phyloP scores from a whole-genome alignment of 2,888 invertebrate species.

The Byasa hedistus region DNA sequence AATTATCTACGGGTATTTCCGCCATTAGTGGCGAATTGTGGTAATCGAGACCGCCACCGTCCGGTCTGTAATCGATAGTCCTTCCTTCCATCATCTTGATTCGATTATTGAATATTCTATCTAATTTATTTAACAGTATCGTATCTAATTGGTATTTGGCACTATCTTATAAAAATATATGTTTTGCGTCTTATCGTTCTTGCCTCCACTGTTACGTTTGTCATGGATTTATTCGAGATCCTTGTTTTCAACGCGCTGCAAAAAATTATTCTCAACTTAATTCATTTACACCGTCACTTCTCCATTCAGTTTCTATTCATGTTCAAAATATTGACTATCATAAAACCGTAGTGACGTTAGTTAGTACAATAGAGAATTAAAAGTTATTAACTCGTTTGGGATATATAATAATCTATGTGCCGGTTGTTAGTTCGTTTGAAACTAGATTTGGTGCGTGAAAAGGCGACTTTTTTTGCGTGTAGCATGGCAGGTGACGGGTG shows the following conservation, averaged over 20 bases:
- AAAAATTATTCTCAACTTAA: constrained; percentile 40
- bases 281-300: not conserved
- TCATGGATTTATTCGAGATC: constrained; percentile 78
- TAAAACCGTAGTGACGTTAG: constrained; percentile 8
- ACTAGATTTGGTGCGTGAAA: constrained; percentile 66
- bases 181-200: constrained; percentile 52
- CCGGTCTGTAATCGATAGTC: constrained; percentile 77
- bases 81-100: constrained; percentile 78
- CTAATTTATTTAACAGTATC: constrained; percentile 65
- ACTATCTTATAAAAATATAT: constrained; percentile 75
- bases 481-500: constrained; percentile 72
- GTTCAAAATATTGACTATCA: constrained; percentile 14
- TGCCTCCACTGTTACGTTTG: constrained; percentile 45
- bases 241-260: constrained; percentile 67
- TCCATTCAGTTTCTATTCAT: not conserved
- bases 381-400: constrained; percentile 25
- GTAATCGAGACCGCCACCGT: constrained; percentile 83
- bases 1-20: constrained; percentile 83
- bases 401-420: constrained; percentile 24
- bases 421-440: constrained; percentile 51
- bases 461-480: constrained; percentile 51
- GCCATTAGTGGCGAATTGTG: constrained; percentile 84
- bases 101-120: constrained; percentile 57
- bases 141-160: constrained; percentile 65
- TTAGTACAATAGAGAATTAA: constrained; percentile 16